Conservation (phyloP, 2,797 vertebrate species). For the Phaenicophaeus curvirostris region DNA sequence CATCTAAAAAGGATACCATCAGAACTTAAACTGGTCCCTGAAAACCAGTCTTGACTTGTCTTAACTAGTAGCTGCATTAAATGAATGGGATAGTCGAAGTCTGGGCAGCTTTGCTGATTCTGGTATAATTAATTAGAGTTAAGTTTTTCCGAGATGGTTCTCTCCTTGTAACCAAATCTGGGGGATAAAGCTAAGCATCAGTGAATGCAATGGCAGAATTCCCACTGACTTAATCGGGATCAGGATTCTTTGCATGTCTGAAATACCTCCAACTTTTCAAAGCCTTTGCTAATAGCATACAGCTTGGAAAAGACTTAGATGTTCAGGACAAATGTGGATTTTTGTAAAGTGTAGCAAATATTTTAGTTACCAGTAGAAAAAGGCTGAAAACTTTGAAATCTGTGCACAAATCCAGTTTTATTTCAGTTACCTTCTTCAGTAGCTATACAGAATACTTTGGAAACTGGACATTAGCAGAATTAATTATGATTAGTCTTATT, state of each 20-base stretch:
- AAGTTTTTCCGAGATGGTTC: background rate
- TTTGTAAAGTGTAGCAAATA: background rate
- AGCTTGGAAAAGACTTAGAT: background rate
- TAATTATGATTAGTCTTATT: conserved; percentile 13
- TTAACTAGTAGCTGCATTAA: background rate
- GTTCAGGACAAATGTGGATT: background rate
- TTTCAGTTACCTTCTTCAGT: conserved; percentile 59
- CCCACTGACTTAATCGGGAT: background rate
- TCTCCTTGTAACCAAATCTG: background rate
- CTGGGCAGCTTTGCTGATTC: background rate
- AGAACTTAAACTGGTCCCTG: too few species aligned
- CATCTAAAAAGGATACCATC: too few species aligned
- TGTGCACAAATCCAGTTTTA: conserved; percentile 74
- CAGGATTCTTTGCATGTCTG: background rate
- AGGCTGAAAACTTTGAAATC: background rate
- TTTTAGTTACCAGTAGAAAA: background rate
- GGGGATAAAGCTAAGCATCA: background rate
- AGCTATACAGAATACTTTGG: conserved; percentile 38
- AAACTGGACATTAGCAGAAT: conserved; percentile 3
- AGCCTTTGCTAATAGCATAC: background rate
- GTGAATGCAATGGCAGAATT: background rate
- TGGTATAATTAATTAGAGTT: background rate
- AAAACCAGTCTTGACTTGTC: too few species aligned
- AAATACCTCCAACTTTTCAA: conserved; percentile 19
- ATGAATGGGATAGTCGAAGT: background rate